Base-by-base conservation (phyloP, 2,888 invertebrate species). In the Nemotelus pantherinus region DNA sequence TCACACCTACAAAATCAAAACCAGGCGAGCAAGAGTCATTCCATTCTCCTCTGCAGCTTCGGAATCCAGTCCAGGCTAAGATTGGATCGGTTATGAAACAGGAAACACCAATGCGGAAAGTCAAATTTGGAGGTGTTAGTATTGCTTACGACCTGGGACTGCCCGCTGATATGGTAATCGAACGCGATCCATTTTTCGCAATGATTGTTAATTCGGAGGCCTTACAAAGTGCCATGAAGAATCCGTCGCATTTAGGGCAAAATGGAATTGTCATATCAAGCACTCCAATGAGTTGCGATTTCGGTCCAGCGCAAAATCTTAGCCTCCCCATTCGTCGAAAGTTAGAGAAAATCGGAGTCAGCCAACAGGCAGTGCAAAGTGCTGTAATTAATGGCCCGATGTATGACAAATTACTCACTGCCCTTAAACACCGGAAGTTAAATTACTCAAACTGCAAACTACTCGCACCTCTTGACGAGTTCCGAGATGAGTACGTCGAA, bases 321-420 rank as follows among this genome's bases (percentile, higher is more conserved):
- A 89, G 89, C 10, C 79, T 81, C 2, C 78, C 79, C 7, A 82
- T 82, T 2, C 84, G 89, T 81, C 88, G 89, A n/a, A 90, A 89
- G 80, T 87, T 91, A 0, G 87, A 89, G 74, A 82, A 87, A 0
- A 88, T 90, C 86, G 88, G 86, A 3, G 89, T 91, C 44, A 90
- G 90, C 81, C 89, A 88, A 0, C 89, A 89, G 77, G 87, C 90
- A 81, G 88, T 91, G 45, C 90, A 90, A 81, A 91, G 91, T 81
- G 90, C 90, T 0, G 88, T 90, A 1, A 89, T 90, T 82, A 90
- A 91, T 82, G 90, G 90, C 0, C 90, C 90, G 0, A 89, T 90
- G 50, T 91, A 91, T 80, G 90, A 91, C 79, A 89, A 89, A 81
- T 84, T 91, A 3, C 88, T 91, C 77, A 89, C 89, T 78, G 88